Base-by-base conservation (phyloP, 2,113 vertebrate species). In the Lagenorhynchus albirostris region DNA sequence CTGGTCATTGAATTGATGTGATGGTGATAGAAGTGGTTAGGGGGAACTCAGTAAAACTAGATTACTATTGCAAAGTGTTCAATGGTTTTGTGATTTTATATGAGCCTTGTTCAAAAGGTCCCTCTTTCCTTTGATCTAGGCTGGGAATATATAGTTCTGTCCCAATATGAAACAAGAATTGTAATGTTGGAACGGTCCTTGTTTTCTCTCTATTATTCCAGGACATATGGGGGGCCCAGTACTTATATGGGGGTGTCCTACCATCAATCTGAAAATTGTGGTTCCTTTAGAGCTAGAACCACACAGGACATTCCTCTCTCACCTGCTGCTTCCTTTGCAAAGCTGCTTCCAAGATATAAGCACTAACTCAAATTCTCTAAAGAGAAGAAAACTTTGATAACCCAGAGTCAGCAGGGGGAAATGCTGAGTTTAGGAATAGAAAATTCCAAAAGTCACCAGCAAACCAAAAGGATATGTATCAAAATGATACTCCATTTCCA, bases 361-460 rank as follows among this genome's bases (percentile, higher is more conserved):
- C 63, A 73, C n/a, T 3, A 81, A 96, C 67, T 71, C 23, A 74
- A 60, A 96, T 85, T 71, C 60, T 94, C n/a, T 67, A 20, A 74
- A n/a, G 63, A 93, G 18, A 83, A 36, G 20, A 47, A 86, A 94
- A 86, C 29, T 73, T 94, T 86, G 85, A 93, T 89, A 80, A 74
- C 50, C 33, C 60, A 87, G 67, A 94, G n/a, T 79, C 94, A 95
- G 76, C 80, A 92, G 70, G 60, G 60, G 88, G 58, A 91, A 97
- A 81, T 96, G 70, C 96, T 94, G 83, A 97, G 58, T 86, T 76
- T 77, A 44, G 8, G 65, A 87, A 88, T 18, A 86, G 91, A 95
- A 94, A 91, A 90, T 74, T 84, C 60, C 67, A 60, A 88, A 96
- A 90, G 85, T 70, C 68, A 95, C 84, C 92, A 44, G 80, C 79